A percentile compares a stretch with the other conserved stretches of the same genome.
phyloP scores from a whole-genome alignment of 2,797 vertebrate species.

The Clarias fuscus region DNA sequence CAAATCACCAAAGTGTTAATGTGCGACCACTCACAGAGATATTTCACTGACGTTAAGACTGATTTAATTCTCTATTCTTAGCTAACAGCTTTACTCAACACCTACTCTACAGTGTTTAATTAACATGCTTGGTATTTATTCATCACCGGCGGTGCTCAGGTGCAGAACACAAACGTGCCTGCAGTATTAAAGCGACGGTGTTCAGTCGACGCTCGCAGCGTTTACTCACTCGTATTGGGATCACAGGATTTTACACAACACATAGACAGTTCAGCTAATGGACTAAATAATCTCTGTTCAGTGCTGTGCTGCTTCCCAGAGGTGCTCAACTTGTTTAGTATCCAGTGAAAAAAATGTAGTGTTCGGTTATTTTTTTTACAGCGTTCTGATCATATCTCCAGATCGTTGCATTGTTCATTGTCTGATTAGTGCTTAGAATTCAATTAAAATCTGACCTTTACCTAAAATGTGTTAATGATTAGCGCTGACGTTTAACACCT shows the following conservation, averaged over 20 bases:
- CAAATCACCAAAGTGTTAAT: no score
- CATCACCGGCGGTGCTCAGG: no score
- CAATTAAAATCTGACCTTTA: neutral
- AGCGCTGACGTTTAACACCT: neutral
- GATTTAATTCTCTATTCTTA: neutral
- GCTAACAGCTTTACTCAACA: neutral
- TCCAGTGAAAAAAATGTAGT: neutral
- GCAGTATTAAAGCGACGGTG: neutral
- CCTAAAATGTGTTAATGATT: no score
- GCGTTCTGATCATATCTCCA: neutral
- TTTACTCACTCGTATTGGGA: neutral
- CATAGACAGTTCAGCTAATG: neutral
- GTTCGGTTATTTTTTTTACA: neutral
- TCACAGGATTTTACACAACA: neutral
- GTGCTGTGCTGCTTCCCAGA: neutral
- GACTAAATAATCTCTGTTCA: neutral
- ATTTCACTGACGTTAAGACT: neutral
- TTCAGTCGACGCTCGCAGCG: neutral
- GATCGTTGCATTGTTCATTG: neutral
- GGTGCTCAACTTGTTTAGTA: neutral
- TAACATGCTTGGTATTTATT: neutral
- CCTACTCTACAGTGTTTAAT: neutral
- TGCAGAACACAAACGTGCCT: neutral
- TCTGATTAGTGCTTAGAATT: neutral
- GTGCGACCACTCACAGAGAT: neutral